A percentile compares a stretch with the other conserved stretches of the same genome.
phyloP scores from a whole-genome alignment of 2,888 invertebrate species.

The Cephus runcator region DNA sequence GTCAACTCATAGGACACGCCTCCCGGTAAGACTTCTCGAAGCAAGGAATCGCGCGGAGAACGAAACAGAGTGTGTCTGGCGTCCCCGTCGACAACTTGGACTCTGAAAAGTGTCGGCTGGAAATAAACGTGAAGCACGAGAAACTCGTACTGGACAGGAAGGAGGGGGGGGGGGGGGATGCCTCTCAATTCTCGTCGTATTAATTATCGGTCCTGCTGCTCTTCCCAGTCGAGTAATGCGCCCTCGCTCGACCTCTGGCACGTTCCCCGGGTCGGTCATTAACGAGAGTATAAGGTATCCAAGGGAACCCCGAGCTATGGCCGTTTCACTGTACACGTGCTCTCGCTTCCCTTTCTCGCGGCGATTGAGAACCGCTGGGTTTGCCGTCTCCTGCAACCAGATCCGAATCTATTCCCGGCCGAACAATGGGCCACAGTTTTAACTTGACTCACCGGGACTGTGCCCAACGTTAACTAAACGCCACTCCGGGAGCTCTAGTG shows the following conservation, averaged over 20 bases:
- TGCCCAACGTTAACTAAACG: not conserved
- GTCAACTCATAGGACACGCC: not conserved
- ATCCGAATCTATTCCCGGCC: conserved; percentile 56
- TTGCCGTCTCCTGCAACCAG: conserved; percentile 39
- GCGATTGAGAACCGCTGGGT: conserved; percentile 31
- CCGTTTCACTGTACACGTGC: not conserved
- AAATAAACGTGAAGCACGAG: not conserved
- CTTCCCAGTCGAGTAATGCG: not conserved
- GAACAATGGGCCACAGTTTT: conserved; percentile 58
- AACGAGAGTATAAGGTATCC: not conserved
- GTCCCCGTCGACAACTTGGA: not conserved
- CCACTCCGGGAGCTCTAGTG: not conserved
- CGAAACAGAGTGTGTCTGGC: not conserved
- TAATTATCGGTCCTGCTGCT: not conserved
- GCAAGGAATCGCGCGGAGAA: not conserved
- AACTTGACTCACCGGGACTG: conserved; percentile 29
- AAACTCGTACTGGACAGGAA: not conserved
- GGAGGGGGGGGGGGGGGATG: not conserved
- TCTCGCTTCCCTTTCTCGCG: not conserved
- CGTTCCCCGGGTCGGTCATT: not conserved
- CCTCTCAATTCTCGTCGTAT: not conserved
- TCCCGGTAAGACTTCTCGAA: not conserved
- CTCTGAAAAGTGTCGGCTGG: not conserved
- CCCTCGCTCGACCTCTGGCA: not conserved
- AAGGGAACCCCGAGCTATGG: not conserved